Conservation (phyloP, 2,113 vertebrate genomes). For the Brienomyrus brachyistius region DNA sequence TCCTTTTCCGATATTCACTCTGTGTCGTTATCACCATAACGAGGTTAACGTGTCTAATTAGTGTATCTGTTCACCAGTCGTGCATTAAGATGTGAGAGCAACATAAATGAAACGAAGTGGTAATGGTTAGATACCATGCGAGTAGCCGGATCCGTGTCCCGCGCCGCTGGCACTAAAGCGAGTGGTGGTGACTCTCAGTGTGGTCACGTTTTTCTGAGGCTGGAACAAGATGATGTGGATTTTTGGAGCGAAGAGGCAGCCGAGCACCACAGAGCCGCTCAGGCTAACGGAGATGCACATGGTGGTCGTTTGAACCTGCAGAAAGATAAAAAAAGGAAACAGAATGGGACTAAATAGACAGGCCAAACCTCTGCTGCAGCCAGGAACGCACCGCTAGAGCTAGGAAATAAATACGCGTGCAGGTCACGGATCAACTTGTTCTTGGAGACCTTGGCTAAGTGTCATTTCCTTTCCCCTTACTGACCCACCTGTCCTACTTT, state of each 20-base stretch:
- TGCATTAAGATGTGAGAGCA: background rate
- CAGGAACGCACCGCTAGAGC: background rate
- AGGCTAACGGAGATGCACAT: constrained; percentile 97
- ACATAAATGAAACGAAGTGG: background rate
- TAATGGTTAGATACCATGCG: constrained; percentile 59
- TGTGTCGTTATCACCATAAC: background rate
- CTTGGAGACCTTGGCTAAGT: background rate
- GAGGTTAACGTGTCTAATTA: background rate
- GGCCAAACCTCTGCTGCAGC: background rate
- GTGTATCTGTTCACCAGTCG: background rate
- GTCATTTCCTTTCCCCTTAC: background rate
- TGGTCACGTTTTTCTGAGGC: constrained; percentile 92
- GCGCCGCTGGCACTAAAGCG: constrained; percentile 71
- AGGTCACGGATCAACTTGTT: background rate
- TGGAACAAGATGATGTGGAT: constrained; percentile 97
- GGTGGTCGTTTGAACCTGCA: constrained; percentile 95
- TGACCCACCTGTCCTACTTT: background rate
- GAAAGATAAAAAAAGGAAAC: constrained; percentile 2
- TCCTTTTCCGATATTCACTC: background rate
- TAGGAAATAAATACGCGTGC: background rate
- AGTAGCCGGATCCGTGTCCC: constrained; percentile 60
- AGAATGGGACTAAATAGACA: background rate
- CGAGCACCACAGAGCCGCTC: constrained; percentile 91
- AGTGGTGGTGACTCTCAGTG: constrained; percentile 72
- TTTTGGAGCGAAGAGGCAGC: constrained; percentile 91